Evolutionary conservation across 2,888 invertebrate species (phyloP).

Genomic region (Tipula unca): DNA sequence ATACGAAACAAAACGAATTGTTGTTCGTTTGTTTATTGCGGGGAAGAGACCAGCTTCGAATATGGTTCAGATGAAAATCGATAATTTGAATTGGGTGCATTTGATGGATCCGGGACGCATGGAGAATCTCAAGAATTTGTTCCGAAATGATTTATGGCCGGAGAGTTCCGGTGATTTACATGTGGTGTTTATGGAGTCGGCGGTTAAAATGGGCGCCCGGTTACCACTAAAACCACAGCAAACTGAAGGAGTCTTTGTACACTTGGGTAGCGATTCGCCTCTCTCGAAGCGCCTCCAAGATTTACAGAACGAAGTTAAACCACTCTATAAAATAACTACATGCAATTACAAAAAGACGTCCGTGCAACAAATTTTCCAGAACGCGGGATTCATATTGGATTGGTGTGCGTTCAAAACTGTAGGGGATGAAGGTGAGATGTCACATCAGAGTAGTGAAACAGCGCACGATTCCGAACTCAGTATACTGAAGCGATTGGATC

Average conservation of each 20-base stretch:
- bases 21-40: constrained; percentile 54
- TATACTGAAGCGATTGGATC: constrained; percentile 39
- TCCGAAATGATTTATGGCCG: constrained; percentile 67
- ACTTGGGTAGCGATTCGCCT: constrained; percentile 65
- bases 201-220: constrained; percentile 75
- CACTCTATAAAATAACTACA: constrained; percentile 63
- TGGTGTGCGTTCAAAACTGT: constrained; percentile 86
- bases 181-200: constrained; percentile 75
- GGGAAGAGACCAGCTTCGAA: constrained; percentile 62
- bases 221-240: constrained; percentile 73
- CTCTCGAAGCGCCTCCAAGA: constrained; percentile 51
- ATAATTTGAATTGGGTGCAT: constrained; percentile 83
- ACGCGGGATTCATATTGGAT: constrained; percentile 69
- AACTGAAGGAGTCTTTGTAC: constrained; percentile 76
- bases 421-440: constrained; percentile 22
- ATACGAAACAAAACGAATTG: constrained; percentile 61
- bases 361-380: constrained; percentile 73
- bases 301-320: constrained; percentile 67
- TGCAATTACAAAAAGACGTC: constrained; percentile 83
- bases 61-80: constrained; percentile 79
- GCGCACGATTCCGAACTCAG: constrained; percentile 34
- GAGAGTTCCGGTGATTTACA: constrained; percentile 67
- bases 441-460: constrained; percentile 29
- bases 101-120: constrained; percentile 66
- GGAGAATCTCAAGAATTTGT: constrained; percentile 66